Conservation (phyloP, 2,797 vertebrate genomes). For the Epinephelus coioides region DNA sequence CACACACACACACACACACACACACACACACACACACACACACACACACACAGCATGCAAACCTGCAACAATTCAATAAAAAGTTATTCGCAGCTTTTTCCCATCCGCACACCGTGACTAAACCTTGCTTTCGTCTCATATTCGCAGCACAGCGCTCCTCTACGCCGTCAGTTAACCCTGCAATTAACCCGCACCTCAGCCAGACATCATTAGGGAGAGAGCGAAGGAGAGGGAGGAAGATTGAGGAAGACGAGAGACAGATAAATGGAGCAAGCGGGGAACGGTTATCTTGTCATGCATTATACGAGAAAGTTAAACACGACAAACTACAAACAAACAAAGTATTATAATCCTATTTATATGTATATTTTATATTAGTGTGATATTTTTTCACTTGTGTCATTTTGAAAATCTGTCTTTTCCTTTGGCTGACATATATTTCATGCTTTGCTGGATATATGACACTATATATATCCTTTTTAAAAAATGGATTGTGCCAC, state of each 20-base stretch:
- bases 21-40: constrained; percentile 18
- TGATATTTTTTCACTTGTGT: background rate
- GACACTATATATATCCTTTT: background rate
- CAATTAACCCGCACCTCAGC: constrained; percentile 77
- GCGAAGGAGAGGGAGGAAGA: constrained; percentile 36
- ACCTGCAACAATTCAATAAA: constrained; percentile 46
- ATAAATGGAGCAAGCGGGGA: constrained; percentile 18
- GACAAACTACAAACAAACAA: background rate
- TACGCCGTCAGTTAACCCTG: constrained; percentile 68
- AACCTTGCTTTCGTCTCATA: constrained; percentile 66
- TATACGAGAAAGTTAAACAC: constrained; percentile 3
- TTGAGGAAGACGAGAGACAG: constrained; percentile 25
- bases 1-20: constrained; percentile 20
- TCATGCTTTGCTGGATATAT: background rate
- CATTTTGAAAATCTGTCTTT: background rate
- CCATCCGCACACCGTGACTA: constrained; percentile 50
- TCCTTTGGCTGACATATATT: background rate
- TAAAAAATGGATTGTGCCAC: constrained; percentile 19
- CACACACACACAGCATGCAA: constrained; percentile 37
- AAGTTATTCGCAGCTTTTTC: constrained; percentile 30
- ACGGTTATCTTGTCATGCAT: constrained; percentile 1
- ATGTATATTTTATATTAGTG: background rate
- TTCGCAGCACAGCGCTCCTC: constrained; percentile 58
- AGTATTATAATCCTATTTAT: background rate
- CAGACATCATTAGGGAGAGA: constrained; percentile 72